Evolutionary conservation across 2,797 vertebrate species (phyloP), one percentile per base, ranked within the genome.

Genomic region (Poecilia velifera): DNA sequence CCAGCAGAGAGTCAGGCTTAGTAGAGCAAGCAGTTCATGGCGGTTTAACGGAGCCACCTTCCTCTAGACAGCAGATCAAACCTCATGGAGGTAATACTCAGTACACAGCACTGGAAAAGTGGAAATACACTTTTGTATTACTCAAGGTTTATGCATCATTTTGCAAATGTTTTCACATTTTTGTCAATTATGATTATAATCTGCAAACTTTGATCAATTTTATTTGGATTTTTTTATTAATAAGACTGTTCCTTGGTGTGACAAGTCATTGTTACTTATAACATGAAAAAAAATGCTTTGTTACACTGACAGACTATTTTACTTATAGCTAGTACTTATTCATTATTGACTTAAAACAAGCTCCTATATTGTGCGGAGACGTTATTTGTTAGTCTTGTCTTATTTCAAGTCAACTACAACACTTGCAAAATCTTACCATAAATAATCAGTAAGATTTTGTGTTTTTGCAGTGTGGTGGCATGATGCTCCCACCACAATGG

Each of bases 1-100:
- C 78, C 62, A 85, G 77, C 78, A 73, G 71, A 81, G 82, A 68
- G 81, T 85, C 66, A 73, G 78, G 82, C 77, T 83, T 76, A 73
- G 81, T 53, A n/a, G n/a, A 81, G 75, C 39, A 31, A 81, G 76
- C 39, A n/a, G 46, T 80, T 72, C 81, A 80, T 84, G 78, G 51
- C 64, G 79, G 81, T 83, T 70, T 80, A 84, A 84, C 78, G 71
- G 13, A 71, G 68, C 4, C 25, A 43, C 39, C 25, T 68, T 82
- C 14, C 59, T 16, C 20, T 14, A 62, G 62, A 85, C 62, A 88
- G 81, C 74, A 85, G 59, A 72, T 84, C 79, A 82, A n/a, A 66
- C 43, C 22, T 73, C n/a, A 43, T 76, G 43, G 51, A 77, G 76
- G 62, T 62, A 28, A 25, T 45, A 71, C 9, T 68, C 6, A 10